Conservation (phyloP, 2,797 vertebrate species). For the Limosa lapponica region DNA sequence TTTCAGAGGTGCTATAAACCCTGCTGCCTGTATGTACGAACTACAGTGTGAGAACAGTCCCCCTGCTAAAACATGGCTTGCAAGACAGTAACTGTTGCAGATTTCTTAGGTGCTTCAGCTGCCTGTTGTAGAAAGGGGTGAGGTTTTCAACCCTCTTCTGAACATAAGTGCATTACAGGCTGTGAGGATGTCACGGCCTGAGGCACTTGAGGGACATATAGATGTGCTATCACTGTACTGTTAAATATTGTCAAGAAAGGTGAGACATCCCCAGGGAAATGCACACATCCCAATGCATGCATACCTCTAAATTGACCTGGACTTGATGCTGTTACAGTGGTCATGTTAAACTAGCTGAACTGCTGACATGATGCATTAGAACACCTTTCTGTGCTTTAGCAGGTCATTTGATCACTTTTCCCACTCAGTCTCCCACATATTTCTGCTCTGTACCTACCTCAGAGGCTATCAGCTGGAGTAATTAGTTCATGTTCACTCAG, state of each 20-base stretch:
- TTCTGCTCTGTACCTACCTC: neutral
- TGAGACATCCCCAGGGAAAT: neutral
- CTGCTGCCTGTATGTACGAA: neutral
- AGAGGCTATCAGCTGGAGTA: neutral
- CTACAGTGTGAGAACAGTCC: neutral
- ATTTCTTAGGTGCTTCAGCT: neutral
- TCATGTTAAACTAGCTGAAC: neutral
- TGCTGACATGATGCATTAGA: neutral
- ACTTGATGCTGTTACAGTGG: neutral
- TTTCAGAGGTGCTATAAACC: neutral
- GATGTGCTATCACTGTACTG: neutral
- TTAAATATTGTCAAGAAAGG: neutral
- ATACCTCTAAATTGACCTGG: neutral
- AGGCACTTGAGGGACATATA: neutral
- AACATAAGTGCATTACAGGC: neutral
- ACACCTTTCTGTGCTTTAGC: neutral
- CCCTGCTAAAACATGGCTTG: neutral
- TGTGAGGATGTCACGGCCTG: rapidly evolving
- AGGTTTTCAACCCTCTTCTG: neutral
- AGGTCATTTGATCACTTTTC: neutral
- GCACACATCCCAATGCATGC: neutral
- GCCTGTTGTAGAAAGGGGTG: neutral
- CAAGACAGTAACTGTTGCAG: neutral
- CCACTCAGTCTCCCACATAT: neutral
- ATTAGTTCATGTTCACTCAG: neutral